Evolutionary conservation across 2,888 invertebrate genomes (phyloP), one percentile per base, ranked within the genome.

Genomic region (Sturmia bella): DNA sequence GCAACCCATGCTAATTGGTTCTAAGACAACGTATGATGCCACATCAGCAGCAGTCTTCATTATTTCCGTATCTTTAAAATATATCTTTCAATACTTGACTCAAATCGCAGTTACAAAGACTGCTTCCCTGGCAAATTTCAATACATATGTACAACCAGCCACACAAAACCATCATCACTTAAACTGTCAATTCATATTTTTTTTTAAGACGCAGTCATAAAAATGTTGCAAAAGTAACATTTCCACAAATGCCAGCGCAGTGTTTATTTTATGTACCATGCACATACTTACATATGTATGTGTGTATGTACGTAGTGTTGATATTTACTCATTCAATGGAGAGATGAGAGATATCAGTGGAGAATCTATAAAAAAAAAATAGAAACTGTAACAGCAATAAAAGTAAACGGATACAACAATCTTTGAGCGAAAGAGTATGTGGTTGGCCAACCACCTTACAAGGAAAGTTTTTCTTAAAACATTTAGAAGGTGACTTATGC

Each of bases 131-230:
- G 39, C 61, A 59, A 59, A 59, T 72, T 50, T 39, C 39, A 24
- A 45, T 32, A 45, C 45, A 66, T 1, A 32, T 4, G 21, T 12
- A 27, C 19, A 63, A 19, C 32, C 54, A 63, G 27, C 0, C 54
- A 7, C 45, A 64, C 45, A 64, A 76, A 80, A 72, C 69, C 80
- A 80, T 77, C 77, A 85, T 86, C 87, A 85, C 84, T 85, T 86
- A 86, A 87, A 85, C 88, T 89, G 89, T 89, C 89, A 89, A 88
- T 89, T 89, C 89, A 88, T 89, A 89, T 89, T 89, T 89, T 89
- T 89, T 89, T 84, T 87, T 86, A 87, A 88, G 88, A 87, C 87
- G 86, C 87, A 88, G 87, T 87, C 88, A 88, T 88, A 89, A 88
- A 88, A 88, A 88, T 70, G 74, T 70, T 78, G 75, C 79, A 80